These are phyloP conservation scores for Apocrypta bakeri DNA, from an alignment of 1,140 invertebrate species.

Conservation along the genomic window DNA sequence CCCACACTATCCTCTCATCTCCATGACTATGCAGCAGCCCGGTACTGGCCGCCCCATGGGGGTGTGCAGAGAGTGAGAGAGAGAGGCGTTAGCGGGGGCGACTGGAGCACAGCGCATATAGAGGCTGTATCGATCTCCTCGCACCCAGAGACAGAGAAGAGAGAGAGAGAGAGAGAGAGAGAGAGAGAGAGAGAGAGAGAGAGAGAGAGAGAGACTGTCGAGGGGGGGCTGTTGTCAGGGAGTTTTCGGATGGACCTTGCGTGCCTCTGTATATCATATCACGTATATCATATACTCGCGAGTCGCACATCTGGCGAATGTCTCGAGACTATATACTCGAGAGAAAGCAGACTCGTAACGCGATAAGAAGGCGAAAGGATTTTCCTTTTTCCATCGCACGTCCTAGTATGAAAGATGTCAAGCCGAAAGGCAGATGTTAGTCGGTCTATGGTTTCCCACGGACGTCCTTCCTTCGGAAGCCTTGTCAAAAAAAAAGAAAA, in stretches of 20 bases:
- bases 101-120: constrained; percentile 51
- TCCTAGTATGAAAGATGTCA: not conserved
- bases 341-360: too few relatives aligned
- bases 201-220: not conserved
- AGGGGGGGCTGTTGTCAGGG: constrained; percentile 68
- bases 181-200: constrained; percentile 31
- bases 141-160: constrained; percentile 30
- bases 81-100: constrained; percentile 11
- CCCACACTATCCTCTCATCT: not conserved
- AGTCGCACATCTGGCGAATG: not conserved
- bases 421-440: constrained; percentile 57
- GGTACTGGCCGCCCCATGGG: not conserved
- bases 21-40: not conserved
- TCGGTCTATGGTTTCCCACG: constrained; percentile 61
- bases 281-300: not conserved
- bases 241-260: constrained; percentile 53
- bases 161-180: constrained; percentile 34
- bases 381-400: not conserved
- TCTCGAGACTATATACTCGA: too few relatives aligned
- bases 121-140: constrained; percentile 70
- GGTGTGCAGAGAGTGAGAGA: not conserved
- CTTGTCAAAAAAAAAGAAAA: constrained; percentile 7
- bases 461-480: constrained; percentile 24
- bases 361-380: constrained; percentile 51
- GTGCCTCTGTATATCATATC: constrained; percentile 28